Conservation (phyloP, 2,888 invertebrate species). For the Megalurothrips usitatus region DNA sequence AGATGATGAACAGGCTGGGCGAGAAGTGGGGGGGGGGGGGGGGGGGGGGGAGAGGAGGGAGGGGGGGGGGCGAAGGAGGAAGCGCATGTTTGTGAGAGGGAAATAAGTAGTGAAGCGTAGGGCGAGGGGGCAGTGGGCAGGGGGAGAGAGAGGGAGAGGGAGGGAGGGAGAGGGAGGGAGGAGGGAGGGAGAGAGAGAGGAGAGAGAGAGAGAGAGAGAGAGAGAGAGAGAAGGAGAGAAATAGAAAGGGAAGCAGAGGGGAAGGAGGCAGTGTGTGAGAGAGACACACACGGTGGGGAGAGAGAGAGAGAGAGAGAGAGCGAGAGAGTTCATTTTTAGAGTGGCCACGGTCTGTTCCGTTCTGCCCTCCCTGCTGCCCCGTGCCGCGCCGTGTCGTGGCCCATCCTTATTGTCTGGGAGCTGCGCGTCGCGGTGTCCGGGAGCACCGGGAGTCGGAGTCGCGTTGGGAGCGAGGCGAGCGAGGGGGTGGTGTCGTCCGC, state of each 20-base stretch:
- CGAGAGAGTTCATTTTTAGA: background rate
- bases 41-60: background rate
- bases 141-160: background rate
- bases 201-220: background rate
- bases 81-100: background rate
- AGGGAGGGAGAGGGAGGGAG: background rate
- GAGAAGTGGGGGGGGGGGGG: conserved; percentile 3
- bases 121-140: background rate
- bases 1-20: background rate
- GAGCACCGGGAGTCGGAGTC: background rate
- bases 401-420: background rate
- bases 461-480: background rate
- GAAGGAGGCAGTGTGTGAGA: background rate
- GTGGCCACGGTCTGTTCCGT: too few relatives aligned
- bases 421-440: too few relatives aligned
- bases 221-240: background rate
- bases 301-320: background rate
- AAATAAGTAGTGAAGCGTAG: background rate
- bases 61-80: background rate
- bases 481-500: too few relatives aligned
- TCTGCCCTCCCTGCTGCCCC: too few relatives aligned
- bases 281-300: background rate
- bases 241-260: background rate
- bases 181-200: background rate
- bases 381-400: too few relatives aligned